Evolutionary conservation across 1,140 invertebrate genomes (phyloP).

Genomic region (Camponotus vicinus): DNA sequence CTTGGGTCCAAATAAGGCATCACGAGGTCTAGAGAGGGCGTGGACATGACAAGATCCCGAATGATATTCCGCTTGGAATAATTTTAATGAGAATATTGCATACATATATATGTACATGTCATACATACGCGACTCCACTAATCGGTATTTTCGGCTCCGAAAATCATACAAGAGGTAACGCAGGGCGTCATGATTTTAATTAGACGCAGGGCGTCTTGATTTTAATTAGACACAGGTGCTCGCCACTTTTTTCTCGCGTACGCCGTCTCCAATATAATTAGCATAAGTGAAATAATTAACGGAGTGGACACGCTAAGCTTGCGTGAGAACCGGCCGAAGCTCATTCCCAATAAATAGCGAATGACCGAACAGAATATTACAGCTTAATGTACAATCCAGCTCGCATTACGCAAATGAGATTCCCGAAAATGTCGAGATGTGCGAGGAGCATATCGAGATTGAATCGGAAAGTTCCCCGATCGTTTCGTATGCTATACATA

Average conservation of each 20-base stretch:
- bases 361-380: conserved; percentile 38
- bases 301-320: conserved; percentile 15
- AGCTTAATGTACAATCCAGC: conserved; percentile 36
- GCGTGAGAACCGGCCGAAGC: conserved; percentile 34
- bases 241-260: conserved; percentile 12
- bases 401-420: conserved; percentile 44
- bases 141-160: conserved; percentile 32
- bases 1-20: conserved; percentile 30
- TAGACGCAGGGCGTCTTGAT: conserved; percentile 1
- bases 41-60: conserved; percentile 14
- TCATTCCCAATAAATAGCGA: conserved; percentile 33
- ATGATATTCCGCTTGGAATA: conserved; percentile 18
- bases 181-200: conserved; percentile 28
- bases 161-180: conserved; percentile 25
- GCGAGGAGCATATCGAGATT: conserved; percentile 34
- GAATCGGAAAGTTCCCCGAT: conserved; percentile 37
- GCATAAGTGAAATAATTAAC: conserved; percentile 53
- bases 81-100: conserved; percentile 46
- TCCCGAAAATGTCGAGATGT: not conserved
- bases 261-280: conserved; percentile 33
- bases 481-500: conserved; percentile 13
- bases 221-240: conserved; percentile 41
- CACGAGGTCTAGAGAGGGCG: conserved; percentile 13
- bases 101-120: not conserved
- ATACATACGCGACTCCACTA: not conserved